Evolutionary conservation across 2,888 invertebrate genomes (phyloP), one percentile per base, ranked within the genome.

Genomic region (Amphipyra tragopoginis): DNA sequence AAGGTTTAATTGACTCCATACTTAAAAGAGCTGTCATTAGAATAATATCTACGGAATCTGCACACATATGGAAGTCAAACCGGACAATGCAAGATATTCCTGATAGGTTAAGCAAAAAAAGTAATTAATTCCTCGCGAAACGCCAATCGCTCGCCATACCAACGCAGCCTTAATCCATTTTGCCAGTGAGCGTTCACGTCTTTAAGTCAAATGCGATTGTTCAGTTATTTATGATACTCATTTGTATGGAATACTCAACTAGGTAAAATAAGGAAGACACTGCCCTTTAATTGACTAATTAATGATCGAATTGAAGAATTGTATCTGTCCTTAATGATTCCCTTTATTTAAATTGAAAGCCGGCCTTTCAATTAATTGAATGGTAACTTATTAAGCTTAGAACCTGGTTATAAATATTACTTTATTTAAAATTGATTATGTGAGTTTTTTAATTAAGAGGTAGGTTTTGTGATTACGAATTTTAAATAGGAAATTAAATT

Each of bases 261-360:
- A 79, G 77, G 82, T 83, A 82, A 85, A 85, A 85, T 86, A 88
- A 86, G 87, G 84, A 85, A 87, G 84, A 77, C 73, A 71, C 62
- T 55, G 65, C 63, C 75, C 69, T 83, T 86, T 86, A 89, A 90
- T 86, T 86, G 87, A 84, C 85, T 88, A 89, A 90, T 88, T 90
- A 90, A 90, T 87, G 83, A 81, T 78, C 69, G 65, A 74, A 78
- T 80, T 83, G 83, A 84, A 85, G 84, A 85, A 79, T 78, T 77
- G 78, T 75, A 77, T 75, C 77, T 70, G 75, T 73, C 59, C 71
- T 81, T 86, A 87, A 87, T 83, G 82, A 85, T 82, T 75, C 77
- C 76, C 80, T 86, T 85, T 85, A 83, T 81, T 83, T 83, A 82
- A 82, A 81, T 81, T 78, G 75, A 79, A 79, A 73, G 68, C 59